Conservation (phyloP, 2,888 invertebrate genomes). For the Cantharis rufa region DNA sequence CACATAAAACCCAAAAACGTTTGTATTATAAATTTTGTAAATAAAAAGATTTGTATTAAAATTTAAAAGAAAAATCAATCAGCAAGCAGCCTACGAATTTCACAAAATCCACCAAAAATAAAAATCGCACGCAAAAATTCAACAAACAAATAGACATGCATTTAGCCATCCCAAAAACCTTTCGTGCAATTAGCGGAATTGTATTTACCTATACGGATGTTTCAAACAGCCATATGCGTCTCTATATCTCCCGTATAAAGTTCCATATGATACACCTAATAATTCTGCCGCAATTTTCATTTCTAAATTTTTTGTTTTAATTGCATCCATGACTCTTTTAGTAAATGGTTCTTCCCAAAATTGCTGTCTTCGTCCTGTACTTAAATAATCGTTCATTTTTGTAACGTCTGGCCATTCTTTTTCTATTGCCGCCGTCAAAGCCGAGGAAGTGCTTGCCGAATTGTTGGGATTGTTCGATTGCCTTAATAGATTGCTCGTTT, state of each 20-base stretch:
- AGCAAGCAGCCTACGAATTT: background rate
- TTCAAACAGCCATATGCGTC: constrained; percentile 89
- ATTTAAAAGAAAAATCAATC: background rate
- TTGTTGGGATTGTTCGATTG: constrained; percentile 23
- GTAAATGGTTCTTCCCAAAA: constrained; percentile 94
- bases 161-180: background rate
- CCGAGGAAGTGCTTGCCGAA: constrained; percentile 31
- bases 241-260: constrained; percentile 84
- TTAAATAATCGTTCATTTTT: constrained; percentile 84
- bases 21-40: background rate
- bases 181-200: background rate
- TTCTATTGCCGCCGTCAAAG: constrained; percentile 52
- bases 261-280: constrained; percentile 88
- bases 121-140: background rate
- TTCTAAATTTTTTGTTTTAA: constrained; percentile 86
- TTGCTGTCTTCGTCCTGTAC: constrained; percentile 84
- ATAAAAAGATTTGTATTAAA: background rate
- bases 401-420: constrained; percentile 70
- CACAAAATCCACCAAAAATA: background rate
- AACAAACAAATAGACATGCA: background rate
- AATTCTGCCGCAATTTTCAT: constrained; percentile 93
- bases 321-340: constrained; percentile 85
- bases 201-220: constrained; percentile 77
- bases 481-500: constrained; percentile 13
- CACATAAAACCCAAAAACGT: background rate